Base-by-base conservation (phyloP, 2,888 invertebrate genomes). In the Fragum fragum region DNA sequence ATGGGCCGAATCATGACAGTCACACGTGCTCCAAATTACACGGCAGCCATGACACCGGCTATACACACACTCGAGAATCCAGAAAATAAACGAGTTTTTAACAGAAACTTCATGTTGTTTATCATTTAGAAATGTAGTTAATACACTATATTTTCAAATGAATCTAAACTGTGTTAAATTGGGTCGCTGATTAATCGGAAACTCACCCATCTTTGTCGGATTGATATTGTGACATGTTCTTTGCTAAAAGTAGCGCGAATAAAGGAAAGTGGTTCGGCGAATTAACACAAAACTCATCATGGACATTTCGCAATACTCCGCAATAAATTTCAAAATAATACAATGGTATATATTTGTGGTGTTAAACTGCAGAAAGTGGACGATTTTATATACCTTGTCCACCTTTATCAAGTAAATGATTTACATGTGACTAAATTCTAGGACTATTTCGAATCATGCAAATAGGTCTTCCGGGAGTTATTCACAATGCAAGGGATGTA, bases 211-310 rank as follows among this genome's bases (percentile, higher is more conserved):
- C 81, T 52, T 72, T 66, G 28, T 91, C 91, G 77, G 89, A 87
- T 69, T 87, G 88, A 83, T 90, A 90, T 87, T 89, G 90, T 88
- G 92, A 92, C 92, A 92, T 92, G 91, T 91, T 92, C 90, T 89
- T 36, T 89, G 88, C 87, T 87, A 85, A 87, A 36, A 82, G 87
- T 90, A 88, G 89, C 87, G 88, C 88, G 89, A 88, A 90, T 87
- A 92, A 92, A 90, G 90, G 90, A 89, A 87, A 86, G 91, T 90
- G 70, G 66, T 81, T 63, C 69, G 71, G 59, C 66, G 66, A 39
- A 66, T 39, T 39, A 66, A 39, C 42, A 23, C 18, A 42, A 66
- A 66, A 66, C n/a, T 66, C 42, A 16, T 0, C 66, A 21, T n/a
- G 2, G 0, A 66, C 5, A 23, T 66, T 66, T 42, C 42, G 57